Evolutionary conservation across 64 coral and sea anemone genomes (phyloP).

Genomic region (Actinia equina): DNA sequence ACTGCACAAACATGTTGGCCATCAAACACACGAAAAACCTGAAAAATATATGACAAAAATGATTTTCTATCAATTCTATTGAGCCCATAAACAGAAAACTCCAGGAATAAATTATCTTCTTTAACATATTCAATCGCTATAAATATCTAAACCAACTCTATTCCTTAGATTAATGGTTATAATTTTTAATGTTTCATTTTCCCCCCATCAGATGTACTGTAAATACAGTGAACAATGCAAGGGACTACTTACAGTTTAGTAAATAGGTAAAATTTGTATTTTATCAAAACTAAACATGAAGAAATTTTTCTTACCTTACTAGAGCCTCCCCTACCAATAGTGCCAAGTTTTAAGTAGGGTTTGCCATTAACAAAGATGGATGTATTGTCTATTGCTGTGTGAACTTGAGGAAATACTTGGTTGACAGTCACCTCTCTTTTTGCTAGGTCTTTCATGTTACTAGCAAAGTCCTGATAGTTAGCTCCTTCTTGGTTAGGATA

Average conservation of each 20-base stretch:
- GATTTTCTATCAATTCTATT: too few species aligned
- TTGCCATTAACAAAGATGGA: constrained; percentile 78
- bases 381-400: constrained; percentile 25
- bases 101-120: too few species aligned
- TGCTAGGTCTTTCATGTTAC: too few species aligned
- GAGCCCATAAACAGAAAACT: too few species aligned
- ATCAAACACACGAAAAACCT: constrained; percentile 46
- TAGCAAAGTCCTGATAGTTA: not conserved
- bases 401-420: not conserved
- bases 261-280: not conserved
- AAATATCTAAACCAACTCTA: too few species aligned
- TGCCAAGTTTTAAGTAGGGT: constrained; percentile 60
- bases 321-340: constrained; percentile 86
- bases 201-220: too few species aligned
- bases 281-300: not conserved
- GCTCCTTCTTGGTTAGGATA: not conserved
- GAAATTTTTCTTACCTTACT: constrained; percentile 53
- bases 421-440: not conserved
- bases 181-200: too few species aligned
- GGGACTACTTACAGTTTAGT: too few species aligned
- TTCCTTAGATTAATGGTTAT: too few species aligned
- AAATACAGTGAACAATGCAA: too few species aligned
- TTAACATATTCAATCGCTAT: too few species aligned
- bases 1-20: constrained; percentile 81
- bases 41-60: not conserved